Evolutionary conservation across 2,888 invertebrate genomes (phyloP).

Genomic region (Linnaemya tessellans): DNA sequence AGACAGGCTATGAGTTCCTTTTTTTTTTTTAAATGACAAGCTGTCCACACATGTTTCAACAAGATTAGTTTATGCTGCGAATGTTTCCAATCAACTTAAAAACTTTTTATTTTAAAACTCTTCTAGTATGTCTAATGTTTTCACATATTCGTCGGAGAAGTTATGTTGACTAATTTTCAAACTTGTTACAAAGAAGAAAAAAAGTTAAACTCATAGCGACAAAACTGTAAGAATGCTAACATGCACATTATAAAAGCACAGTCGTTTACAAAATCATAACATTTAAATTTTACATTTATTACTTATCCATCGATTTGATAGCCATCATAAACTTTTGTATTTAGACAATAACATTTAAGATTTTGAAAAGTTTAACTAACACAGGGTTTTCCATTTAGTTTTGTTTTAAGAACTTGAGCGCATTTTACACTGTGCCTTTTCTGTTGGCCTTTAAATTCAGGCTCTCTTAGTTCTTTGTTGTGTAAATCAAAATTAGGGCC

Average conservation of each 20-base stretch:
- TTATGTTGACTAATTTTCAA: constrained; percentile 25
- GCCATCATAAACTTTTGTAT: constrained; percentile 31
- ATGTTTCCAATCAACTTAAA: neutral
- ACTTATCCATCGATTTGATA: constrained; percentile 34
- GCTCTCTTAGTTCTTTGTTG: too few relatives aligned
- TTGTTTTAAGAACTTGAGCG: neutral
- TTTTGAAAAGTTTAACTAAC: neutral
- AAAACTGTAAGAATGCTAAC: constrained; percentile 21
- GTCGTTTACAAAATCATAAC: constrained; percentile 55
- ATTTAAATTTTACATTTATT: constrained; percentile 61
- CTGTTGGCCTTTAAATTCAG: too few relatives aligned
- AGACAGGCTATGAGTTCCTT: too few relatives aligned
- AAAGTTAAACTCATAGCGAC: neutral
- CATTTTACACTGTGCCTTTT: too few relatives aligned
- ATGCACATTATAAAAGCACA: constrained; percentile 3
- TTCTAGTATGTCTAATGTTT: neutral
- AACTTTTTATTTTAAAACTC: neutral
- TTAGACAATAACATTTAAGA: constrained; percentile 22
- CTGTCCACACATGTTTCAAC: neutral
- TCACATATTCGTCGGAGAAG: neutral
- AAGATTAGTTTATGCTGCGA: neutral
- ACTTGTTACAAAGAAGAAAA: constrained; percentile 7
- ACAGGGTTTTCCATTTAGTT: neutral
- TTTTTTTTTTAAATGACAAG: neutral
- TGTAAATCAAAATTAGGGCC: too few relatives aligned